Evolutionary conservation across 37 sponge, comb jelly and placozoan genomes (phyloP).

Genomic region (Halisarca cf. caerulea): DNA sequence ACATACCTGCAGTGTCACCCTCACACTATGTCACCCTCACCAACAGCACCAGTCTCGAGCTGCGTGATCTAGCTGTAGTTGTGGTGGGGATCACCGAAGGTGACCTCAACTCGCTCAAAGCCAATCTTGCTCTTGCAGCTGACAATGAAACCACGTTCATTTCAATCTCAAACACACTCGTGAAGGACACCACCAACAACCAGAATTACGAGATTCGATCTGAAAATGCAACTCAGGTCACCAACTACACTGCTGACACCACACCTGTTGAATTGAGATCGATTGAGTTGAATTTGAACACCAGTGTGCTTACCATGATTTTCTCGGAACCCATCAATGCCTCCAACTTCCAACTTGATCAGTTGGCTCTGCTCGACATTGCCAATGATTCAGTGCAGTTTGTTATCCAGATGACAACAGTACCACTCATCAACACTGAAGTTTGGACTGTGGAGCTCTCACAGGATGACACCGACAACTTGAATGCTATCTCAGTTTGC

Average conservation of each 20-base stretch:
- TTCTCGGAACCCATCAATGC: conserved; percentile 86
- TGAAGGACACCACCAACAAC: conserved; percentile 55
- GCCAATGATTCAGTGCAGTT: conserved; percentile 46
- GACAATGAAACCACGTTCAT: conserved; percentile 63
- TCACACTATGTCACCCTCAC: conserved; percentile 37
- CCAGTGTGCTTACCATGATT: conserved; percentile 59
- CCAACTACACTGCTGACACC: conserved; percentile 61
- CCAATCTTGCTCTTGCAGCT: conserved; percentile 61
- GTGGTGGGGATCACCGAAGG: conserved; percentile 40
- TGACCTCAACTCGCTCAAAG: conserved; percentile 74
- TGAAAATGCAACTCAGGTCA: conserved; percentile 22
- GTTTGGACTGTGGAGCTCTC: conserved; percentile 45
- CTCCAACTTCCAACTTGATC: conserved; percentile 56
- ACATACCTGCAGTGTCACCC: conserved; percentile 12
- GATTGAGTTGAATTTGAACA: conserved; percentile 73
- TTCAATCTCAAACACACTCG: conserved; percentile 30
- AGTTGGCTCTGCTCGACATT: conserved; percentile 55
- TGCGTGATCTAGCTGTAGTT: conserved; percentile 37
- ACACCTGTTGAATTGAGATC: conserved; percentile 44
- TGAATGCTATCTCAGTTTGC: conserved; percentile 77
- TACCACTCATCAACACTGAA: conserved; percentile 40
- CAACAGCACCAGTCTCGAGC: background rate
- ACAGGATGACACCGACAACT: conserved; percentile 68
- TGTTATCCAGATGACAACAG: conserved; percentile 11
- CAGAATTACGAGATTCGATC: conserved; percentile 31